Base-by-base conservation (phyloP, 2,888 invertebrate species). In the Tholera decimalis region DNA sequence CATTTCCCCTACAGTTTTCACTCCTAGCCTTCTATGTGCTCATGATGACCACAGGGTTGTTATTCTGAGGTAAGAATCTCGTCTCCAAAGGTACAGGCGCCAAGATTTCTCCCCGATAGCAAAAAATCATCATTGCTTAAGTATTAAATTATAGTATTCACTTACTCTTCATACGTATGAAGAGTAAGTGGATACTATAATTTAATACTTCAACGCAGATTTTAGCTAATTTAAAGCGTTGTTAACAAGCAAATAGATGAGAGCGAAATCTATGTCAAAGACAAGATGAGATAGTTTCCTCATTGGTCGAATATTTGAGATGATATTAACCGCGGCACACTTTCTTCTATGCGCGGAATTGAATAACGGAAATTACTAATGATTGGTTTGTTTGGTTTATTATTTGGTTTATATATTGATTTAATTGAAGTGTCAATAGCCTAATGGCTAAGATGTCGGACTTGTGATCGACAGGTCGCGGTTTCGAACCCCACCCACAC, bases 281-380 rank as follows among this genome's bases (percentile, higher is more conserved):
- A 28, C 55, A 22, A 22, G 55, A 63, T 60, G 26, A 58, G 57
- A 46, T 69, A 39, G 24, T 55, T 60, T 74, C 46, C 57, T 70
- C 62, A 35, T 51, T 77, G 53, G 49, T 49, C 11, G 43, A 50
- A 65, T 64, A 77, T 73, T 77, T 65, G 53, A 47, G 30, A 44
- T 46, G 53, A 50, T 59, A 41, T 53, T 62, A 55, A 37, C 49
- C 22, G 70, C 30, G 65, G 26, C 73, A 56, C 47, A 64, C 77
- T 73, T 77, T 73, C 77, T 77, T 63, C 9, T 28, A 46, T 43
- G 46, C 11, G 35, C 55, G 24, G 56, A 61, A 56, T 41, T 11
- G 37, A 55, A 26, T 37, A 11, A 26, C 9, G 26, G 33, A 13
- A 49, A 30, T 30, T 37, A 37, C 30, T 62, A 71, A 72, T 68